These are phyloP conservation scores for Ophion obscuratus DNA, from an alignment of 2,888 invertebrate genomes.

Conservation along the genomic window DNA sequence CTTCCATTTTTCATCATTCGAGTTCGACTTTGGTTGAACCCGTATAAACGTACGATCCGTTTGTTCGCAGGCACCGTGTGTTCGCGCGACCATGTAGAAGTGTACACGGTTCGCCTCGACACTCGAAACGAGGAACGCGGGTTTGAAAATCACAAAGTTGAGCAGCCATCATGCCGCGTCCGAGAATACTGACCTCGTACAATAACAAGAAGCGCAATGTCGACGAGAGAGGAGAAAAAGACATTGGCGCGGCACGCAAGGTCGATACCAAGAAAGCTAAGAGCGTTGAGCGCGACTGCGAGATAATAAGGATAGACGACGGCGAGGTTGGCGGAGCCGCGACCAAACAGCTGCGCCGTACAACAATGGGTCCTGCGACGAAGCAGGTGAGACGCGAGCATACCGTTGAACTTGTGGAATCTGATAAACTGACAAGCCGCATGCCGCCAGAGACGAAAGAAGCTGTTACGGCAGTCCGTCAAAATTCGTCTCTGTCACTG, in stretches of 20 bases:
- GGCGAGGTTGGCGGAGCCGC: not conserved
- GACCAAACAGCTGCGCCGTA: not conserved
- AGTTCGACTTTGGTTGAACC: not conserved
- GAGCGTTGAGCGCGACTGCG: conserved; percentile 20
- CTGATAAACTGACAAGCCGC: not conserved
- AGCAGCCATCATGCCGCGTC: conserved; percentile 23
- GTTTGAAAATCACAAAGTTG: not conserved
- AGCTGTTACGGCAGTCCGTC: conserved; percentile 2
- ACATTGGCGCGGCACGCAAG: not conserved
- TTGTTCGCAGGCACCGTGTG: conserved; percentile 13
- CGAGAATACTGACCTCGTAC: conserved; percentile 38
- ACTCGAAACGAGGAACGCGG: not conserved
- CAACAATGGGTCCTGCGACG: not conserved
- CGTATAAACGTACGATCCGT: not conserved
- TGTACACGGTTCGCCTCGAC: not conserved
- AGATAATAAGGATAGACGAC: conserved; percentile 32
- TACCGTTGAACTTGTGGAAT: not conserved
- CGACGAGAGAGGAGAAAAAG: not conserved
- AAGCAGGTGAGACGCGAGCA: conserved; percentile 23
- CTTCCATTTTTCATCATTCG: not conserved
- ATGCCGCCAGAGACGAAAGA: conserved; percentile 3
- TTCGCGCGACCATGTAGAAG: not conserved
- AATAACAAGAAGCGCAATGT: not conserved
- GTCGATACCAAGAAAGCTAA: not conserved
- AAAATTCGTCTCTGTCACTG: conserved; percentile 34